Conservation (phyloP, 2,113 vertebrate species). For the Ibidorhyncha struthersii region DNA sequence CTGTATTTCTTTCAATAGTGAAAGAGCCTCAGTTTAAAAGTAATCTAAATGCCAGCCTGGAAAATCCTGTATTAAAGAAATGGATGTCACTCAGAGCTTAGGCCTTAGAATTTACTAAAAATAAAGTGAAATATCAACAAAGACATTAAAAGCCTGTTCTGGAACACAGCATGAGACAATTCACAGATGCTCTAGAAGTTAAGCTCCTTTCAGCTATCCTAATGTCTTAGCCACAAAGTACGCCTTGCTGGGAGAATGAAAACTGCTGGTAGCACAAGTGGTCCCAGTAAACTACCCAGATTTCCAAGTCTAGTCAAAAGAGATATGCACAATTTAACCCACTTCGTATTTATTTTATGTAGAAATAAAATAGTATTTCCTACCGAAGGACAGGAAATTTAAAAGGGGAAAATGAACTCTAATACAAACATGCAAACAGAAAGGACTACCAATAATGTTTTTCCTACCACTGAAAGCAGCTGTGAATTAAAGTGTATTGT, state of each 20-base stretch:
- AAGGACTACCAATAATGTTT: background rate
- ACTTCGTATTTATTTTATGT: background rate
- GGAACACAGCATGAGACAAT: background rate
- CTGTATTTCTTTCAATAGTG: background rate
- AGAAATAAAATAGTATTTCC: background rate
- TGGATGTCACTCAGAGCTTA: background rate
- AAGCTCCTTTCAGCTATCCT: background rate
- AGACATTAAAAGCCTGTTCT: background rate
- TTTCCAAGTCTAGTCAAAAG: background rate
- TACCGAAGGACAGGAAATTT: background rate
- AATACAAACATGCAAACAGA: background rate
- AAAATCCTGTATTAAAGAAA: background rate
- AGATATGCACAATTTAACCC: background rate
- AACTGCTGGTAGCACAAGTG: background rate
- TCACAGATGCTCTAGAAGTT: background rate
- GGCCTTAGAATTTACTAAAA: background rate
- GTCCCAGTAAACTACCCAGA: background rate
- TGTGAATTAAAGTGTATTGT: background rate
- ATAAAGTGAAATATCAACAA: background rate
- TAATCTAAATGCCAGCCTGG: background rate
- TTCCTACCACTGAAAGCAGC: background rate
- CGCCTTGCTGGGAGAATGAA: background rate
- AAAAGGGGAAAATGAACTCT: background rate
- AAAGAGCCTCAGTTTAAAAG: background rate
- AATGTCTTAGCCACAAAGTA: background rate